These are phyloP conservation scores for Opisthocomus hoazin DNA, from an alignment of 2,113 vertebrate species.

Conservation along the genomic window DNA sequence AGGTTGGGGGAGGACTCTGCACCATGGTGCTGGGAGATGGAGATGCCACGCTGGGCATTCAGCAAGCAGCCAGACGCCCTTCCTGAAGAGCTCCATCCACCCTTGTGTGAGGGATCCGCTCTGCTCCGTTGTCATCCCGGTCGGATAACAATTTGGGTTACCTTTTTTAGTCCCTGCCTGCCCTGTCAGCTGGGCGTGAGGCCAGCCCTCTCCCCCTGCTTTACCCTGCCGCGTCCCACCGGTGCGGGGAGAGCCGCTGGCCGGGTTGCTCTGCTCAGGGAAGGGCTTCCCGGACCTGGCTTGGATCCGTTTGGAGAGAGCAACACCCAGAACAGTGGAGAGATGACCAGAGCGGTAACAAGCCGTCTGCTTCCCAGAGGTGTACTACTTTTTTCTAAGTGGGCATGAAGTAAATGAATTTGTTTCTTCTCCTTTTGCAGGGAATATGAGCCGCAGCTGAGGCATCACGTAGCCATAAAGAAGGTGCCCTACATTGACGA, in stretches of 20 bases:
- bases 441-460: conserved; percentile 76
- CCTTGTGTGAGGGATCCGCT: not conserved
- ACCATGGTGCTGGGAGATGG: not conserved
- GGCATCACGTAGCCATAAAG: conserved; percentile 87
- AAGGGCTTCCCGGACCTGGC: not conserved
- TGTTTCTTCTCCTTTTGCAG: conserved; percentile 46
- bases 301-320: not conserved
- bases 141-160: not conserved
- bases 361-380: not conserved
- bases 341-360: not conserved
- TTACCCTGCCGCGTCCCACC: not conserved
- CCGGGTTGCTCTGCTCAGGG: not conserved
- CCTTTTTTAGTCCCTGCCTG: not conserved
- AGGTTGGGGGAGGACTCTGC: not conserved
- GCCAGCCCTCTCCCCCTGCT: not conserved
- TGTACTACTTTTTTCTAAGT: not conserved
- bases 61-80: not conserved
- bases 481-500: conserved; percentile 88
- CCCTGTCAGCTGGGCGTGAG: not conserved
- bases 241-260: not conserved
- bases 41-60: not conserved
- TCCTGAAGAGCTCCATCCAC: not conserved
- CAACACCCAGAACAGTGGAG: not conserved
- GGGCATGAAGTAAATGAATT: not conserved
- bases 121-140: not conserved